A percentile compares a stretch with the other conserved stretches of the same genome.
Evolutionary conservation across 2,888 invertebrate species (phyloP).

Genomic region (Imbricaverruca yamaguchii): DNA sequence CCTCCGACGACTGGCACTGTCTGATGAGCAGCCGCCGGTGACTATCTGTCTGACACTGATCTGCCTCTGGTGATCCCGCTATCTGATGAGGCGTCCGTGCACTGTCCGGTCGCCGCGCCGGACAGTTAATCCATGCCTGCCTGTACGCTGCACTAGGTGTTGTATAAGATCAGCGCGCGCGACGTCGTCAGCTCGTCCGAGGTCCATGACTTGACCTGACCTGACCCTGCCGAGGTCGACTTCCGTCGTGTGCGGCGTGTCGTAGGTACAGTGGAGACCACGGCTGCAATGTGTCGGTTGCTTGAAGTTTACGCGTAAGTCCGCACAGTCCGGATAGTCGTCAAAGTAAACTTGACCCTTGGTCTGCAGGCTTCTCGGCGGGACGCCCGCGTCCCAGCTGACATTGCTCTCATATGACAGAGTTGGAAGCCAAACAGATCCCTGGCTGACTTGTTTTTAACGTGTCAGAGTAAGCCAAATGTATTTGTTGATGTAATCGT

Average conservation of each 20-base stretch:
- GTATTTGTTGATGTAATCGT: no score
- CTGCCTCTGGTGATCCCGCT: no score
- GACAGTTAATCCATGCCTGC: constrained; percentile 21
- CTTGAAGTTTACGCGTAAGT: constrained; percentile 2
- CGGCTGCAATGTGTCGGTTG: constrained; percentile 2
- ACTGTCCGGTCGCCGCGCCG: neutral
- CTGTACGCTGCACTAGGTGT: constrained; percentile 21
- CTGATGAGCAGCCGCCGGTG: no score
- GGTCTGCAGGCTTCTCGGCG: no score
- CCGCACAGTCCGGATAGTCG: neutral
- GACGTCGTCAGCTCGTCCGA: neutral
- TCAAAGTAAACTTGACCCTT: no score
- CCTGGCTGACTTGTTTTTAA: no score
- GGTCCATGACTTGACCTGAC: constrained; percentile 15
- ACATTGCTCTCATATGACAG: no score
- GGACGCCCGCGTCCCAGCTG: no score
- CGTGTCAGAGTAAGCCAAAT: no score
- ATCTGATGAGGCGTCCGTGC: neutral
- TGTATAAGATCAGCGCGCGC: neutral
- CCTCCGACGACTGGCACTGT: no score
- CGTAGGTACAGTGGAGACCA: constrained; percentile 13
- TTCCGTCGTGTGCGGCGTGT: neutral
- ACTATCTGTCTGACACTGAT: no score
- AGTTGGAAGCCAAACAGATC: no score
- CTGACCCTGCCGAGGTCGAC: constrained; percentile 3